phyloP scores from a whole-genome alignment of 1,140 invertebrate species.

The Cotesia chilonis region DNA sequence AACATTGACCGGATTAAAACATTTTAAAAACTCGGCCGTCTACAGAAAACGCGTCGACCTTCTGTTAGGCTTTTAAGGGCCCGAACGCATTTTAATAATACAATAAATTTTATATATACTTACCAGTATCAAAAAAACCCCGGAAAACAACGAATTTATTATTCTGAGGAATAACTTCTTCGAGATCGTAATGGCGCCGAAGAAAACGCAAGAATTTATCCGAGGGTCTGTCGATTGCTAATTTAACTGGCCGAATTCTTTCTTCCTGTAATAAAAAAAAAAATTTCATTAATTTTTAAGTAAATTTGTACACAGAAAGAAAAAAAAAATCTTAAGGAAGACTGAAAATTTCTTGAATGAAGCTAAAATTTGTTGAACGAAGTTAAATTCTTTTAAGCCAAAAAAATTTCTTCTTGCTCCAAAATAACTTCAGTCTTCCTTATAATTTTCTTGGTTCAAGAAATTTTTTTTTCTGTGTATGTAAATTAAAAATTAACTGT shows the following conservation, averaged over 20 bases:
- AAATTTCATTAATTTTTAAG: not conserved
- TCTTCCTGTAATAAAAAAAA: slow-evolving; percentile 70
- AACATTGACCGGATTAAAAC: slow-evolving; percentile 54
- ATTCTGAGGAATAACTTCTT: slow-evolving; percentile 77
- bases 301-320: no score
- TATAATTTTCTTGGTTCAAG: no score
- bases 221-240: slow-evolving; percentile 91
- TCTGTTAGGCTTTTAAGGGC: slow-evolving; percentile 33
- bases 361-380: no score
- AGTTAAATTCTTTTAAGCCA: no score
- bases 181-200: slow-evolving; percentile 81
- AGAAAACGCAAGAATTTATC: slow-evolving; percentile 87
- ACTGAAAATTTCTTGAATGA: no score
- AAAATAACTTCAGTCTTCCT: no score
- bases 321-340: no score
- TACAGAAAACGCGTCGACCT: slow-evolving; percentile 41
- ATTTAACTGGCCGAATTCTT: slow-evolving; percentile 73
- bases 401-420: no score
- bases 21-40: slow-evolving; percentile 36
- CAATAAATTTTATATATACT: slow-evolving; percentile 24
- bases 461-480: no score
- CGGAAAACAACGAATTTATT: slow-evolving; percentile 91
- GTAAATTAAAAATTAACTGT: not conserved
- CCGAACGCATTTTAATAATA: not conserved
- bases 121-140: slow-evolving; percentile 78